Conservation (phyloP, 2,888 invertebrate species). For the Ectemnius cavifrons region DNA sequence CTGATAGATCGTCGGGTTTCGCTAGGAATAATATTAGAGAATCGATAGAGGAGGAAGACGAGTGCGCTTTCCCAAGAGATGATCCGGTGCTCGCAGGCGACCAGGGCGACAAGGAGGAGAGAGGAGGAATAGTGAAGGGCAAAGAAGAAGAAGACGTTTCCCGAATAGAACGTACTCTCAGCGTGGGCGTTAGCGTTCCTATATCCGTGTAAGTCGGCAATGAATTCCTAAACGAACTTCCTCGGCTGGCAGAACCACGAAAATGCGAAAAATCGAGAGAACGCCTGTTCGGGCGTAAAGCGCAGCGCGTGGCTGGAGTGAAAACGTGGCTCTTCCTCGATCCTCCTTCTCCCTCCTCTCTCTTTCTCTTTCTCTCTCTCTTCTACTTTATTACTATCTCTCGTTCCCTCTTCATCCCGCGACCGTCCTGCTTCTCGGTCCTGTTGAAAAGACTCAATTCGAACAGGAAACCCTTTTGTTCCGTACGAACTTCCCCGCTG, state of each 20-base stretch:
- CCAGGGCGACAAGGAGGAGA: neutral
- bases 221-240: slow-evolving; percentile 43
- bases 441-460: slow-evolving; percentile 31
- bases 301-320: neutral
- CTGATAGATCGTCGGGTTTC: slow-evolving; percentile 5
- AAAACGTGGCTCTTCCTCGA: neutral
- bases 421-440: slow-evolving; percentile 8
- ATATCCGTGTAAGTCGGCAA: slow-evolving; percentile 32
- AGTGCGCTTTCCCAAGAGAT: slow-evolving; percentile 1
- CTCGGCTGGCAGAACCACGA: slow-evolving; percentile 22
- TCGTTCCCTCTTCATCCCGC: no score
- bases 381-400: no score
- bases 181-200: neutral
- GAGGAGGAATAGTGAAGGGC: neutral
- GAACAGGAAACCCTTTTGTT: neutral
- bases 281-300: neutral
- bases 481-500: no score
- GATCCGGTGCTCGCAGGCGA: neutral
- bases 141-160: slow-evolving; percentile 1
- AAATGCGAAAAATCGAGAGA: slow-evolving; percentile 27
- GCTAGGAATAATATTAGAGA: slow-evolving; percentile 1
- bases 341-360: neutral
- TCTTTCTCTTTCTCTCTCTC: slow-evolving; percentile 15
- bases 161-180: neutral
- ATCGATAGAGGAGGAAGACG: slow-evolving; percentile 4